Evolutionary conservation across 2,888 invertebrate genomes (phyloP).

Genomic region (Balanococcus diminutus): DNA sequence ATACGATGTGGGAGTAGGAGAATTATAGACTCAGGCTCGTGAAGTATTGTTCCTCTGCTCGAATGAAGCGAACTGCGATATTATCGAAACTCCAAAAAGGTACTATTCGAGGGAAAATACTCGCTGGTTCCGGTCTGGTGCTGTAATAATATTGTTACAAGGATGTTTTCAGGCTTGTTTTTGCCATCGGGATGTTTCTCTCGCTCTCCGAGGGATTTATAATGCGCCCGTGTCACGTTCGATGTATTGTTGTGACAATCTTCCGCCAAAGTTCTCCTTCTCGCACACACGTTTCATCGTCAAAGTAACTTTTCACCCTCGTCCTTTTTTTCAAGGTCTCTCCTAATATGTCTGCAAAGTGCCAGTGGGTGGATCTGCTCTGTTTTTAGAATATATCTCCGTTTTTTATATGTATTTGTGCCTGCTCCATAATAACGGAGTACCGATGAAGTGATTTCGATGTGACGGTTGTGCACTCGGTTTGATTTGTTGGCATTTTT

Average conservation of each 20-base stretch:
- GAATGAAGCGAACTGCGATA: no score
- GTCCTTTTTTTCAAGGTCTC: not conserved
- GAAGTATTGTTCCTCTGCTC: not conserved
- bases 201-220: not conserved
- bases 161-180: constrained; percentile 20
- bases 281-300: not conserved
- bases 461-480: not conserved
- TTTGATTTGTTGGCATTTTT: not conserved
- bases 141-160: not conserved
- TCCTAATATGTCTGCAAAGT: no score
- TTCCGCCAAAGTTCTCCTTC: not conserved
- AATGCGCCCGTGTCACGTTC: not conserved
- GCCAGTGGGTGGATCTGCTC: no score
- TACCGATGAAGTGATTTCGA: not conserved
- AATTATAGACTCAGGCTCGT: not conserved
- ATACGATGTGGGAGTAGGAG: not conserved
- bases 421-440: no score
- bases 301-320: not conserved
- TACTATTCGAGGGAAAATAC: not conserved
- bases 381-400: no score
- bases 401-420: no score
- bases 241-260: constrained; percentile 8
- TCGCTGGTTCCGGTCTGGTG: not conserved
- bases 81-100: constrained; percentile 3
- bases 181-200: not conserved